These are phyloP conservation scores for Cyprinodon brontotheroides DNA, from an alignment of 2,113 vertebrate species.

Conservation along the genomic window DNA sequence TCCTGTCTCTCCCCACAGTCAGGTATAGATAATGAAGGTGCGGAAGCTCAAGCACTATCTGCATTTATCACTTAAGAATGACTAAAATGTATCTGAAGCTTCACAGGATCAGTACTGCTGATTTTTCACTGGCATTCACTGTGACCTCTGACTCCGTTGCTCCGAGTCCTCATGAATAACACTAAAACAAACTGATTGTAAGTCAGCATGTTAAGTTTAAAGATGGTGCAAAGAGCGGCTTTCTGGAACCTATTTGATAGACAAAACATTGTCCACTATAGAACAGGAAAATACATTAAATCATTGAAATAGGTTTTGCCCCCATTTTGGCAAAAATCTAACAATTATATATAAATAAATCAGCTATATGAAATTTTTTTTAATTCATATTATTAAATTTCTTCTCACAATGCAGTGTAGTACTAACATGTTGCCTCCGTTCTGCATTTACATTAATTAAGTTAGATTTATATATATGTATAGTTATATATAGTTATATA, in stretches of 20 bases:
- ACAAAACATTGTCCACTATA: background rate
- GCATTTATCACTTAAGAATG: conserved; percentile 4
- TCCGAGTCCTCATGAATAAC: background rate
- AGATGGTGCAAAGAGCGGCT: conserved; percentile 34
- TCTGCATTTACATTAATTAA: background rate
- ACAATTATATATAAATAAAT: background rate
- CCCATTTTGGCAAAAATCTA: background rate
- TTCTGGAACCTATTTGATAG: background rate
- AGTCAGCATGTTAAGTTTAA: background rate
- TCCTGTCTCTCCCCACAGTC: background rate
- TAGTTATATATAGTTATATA: no score
- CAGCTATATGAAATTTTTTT: background rate
- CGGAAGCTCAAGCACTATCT: conserved; percentile 12
- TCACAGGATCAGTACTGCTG: background rate
- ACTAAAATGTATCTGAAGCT: conserved; percentile 12
- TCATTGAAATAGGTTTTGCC: background rate
- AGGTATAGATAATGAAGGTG: background rate
- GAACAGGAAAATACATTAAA: background rate
- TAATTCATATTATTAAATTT: background rate
- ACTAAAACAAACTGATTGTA: background rate
- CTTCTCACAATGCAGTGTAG: background rate
- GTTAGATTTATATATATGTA: no score
- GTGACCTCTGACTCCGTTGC: background rate
- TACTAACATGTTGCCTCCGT: background rate
- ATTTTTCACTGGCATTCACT: background rate